Evolutionary conservation across 2,797 vertebrate genomes (phyloP), one percentile per base, ranked within the genome.

Genomic region (Spinus olivaceus): DNA sequence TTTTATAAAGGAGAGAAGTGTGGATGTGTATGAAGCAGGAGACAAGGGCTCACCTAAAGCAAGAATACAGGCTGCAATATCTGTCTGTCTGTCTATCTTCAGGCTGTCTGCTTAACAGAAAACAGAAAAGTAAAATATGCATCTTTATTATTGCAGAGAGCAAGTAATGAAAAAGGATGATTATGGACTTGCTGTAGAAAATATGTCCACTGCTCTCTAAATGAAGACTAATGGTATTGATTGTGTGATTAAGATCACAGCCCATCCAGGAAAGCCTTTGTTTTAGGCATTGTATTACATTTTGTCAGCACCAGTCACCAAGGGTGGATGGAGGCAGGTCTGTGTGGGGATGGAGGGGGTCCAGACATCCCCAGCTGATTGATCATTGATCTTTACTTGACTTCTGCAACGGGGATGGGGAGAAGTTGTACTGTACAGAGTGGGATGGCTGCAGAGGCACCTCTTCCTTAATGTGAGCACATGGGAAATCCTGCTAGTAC

Each of bases 111-210:
- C 63, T 71, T 81, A 82, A 85, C 85, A 86, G 39, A 65, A 94
- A 96, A 39, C 22, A 81, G 63, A 65, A 33, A 51, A 86, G 20
- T 92, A 85, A 94, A 94, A 78, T 85, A 65, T 32, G 73, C 37
- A 50, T 89, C 76, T 89, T 82, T 86, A 71, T 81, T 92, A 77
- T 54, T 87, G 50, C 65, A 85, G 80, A 86, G 28, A 76, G 28
- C 63, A 92, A 80, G 32, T 77, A 95, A 74, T 92, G 76, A 93
- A 94, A 88, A 94, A 81, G 10, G 63, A 91, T 89, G 2, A 53
- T 96, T 95, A 86, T 88, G 96, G 95, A 86, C 77, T 83, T 85
- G 46, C 28, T 90, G 39, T 21, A 61, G 74, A 73, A 96, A 81
- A 61, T 66, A 88, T 79, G 91, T 41, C n/a, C 7, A 30, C 61